Base-by-base conservation (phyloP, 2,797 vertebrate species). In the Podarcis lilfordi region DNA sequence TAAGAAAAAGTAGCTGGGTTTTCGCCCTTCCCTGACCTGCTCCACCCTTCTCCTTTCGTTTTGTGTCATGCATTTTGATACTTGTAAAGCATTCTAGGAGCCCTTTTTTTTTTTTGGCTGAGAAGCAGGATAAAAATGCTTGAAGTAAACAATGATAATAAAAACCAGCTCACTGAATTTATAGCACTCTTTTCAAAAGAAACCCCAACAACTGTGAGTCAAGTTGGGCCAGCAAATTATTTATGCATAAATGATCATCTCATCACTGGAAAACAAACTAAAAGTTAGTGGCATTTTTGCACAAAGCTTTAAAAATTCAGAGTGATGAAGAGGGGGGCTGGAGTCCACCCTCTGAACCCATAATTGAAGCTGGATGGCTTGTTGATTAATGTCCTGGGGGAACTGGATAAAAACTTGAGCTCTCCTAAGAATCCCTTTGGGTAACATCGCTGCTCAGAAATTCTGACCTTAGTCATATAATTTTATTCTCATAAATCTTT, bases 171-270 rank as follows among this genome's bases (percentile, higher is more conserved):
- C 21, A 5, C 6, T 64, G 61, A 64, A 64, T 64, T 64, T 71
- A n/a, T 71, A n/a, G 69, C 29, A n/a, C 8, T 27, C 27, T 69
- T 69, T 43, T 29, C 25, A 5, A 76, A 55, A 55, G 50, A 55
- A 55, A 55, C 4, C 50, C 50, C 29, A 29, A 32, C 29, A 71
- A 71, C 59, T 83, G 93, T 86, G 88, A 95, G 94, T 88, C 96
- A 97, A 96, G 95, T 92, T 94, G 91, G 92, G 93, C 82, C 89
- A 89, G 92, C 86, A 95, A 94, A 96, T 96, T 92, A 95, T 95
- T 95, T 94, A 93, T 90, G 92, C 85, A 93, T 91, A 93, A 88
- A 86, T 86, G 83, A 89, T 61, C 93, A 87, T 86, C 78, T 80
- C 35, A 74, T 13, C 76, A 15, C 35, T 64, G 50, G 85, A 90